Evolutionary conservation across 2,113 vertebrate species (phyloP).

Genomic region (Henicopernis longicauda): DNA sequence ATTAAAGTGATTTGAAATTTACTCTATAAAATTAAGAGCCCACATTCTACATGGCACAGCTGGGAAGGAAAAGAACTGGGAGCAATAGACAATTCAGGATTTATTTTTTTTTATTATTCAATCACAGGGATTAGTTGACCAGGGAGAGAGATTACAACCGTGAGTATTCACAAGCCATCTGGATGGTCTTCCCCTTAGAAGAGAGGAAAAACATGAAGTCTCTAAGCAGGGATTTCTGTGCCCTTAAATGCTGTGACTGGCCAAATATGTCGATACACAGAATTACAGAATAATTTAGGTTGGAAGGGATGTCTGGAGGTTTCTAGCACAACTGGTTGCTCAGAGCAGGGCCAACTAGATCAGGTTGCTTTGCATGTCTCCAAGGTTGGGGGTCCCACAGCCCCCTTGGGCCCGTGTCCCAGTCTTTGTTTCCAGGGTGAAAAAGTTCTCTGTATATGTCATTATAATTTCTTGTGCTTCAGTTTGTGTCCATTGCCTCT

Average conservation of each 20-base stretch:
- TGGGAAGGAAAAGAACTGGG: neutral
- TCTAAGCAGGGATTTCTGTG: neutral
- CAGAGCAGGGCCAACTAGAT: neutral
- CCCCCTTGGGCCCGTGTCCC: neutral
- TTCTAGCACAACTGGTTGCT: neutral
- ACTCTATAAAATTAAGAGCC: neutral
- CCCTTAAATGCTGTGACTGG: neutral
- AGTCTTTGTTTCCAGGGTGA: neutral
- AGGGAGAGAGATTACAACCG: neutral
- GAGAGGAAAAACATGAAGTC: neutral
- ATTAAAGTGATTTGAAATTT: neutral
- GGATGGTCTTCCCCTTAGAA: neutral
- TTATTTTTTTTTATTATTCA: neutral
- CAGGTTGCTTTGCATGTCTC: neutral
- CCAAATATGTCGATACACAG: accelerated
- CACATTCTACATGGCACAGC: neutral
- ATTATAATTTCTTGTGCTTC: neutral
- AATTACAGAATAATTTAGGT: neutral
- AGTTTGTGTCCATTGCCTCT: neutral
- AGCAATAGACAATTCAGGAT: neutral
- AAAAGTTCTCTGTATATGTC: accelerated
- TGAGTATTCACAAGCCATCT: neutral
- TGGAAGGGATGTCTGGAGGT: neutral
- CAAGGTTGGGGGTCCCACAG: neutral
- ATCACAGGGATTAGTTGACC: neutral